These are phyloP conservation scores for Propsilocerus akamusi DNA, from an alignment of 1,140 invertebrate genomes.

Conservation along the genomic window DNA sequence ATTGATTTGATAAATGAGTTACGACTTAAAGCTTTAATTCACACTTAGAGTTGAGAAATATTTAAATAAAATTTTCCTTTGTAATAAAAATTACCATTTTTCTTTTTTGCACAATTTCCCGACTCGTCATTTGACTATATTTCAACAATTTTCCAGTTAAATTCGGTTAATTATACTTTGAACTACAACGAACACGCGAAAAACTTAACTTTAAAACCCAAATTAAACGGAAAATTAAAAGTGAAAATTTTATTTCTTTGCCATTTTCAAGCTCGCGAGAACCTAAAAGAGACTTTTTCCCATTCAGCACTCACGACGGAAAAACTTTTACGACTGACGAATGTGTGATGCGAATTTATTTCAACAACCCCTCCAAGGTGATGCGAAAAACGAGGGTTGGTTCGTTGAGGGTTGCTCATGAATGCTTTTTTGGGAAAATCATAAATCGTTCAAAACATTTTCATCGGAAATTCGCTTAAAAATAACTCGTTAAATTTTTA, in stretches of 20 bases:
- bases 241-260: neutral
- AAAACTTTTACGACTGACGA: slow-evolving; percentile 1
- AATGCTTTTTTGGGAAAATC: neutral
- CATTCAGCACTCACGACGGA: neutral
- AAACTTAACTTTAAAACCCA: slow-evolving; percentile 2
- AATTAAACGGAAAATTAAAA: slow-evolving; percentile 2
- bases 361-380: neutral
- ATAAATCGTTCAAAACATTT: too few species aligned
- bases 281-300: neutral
- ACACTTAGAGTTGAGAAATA: too few species aligned
- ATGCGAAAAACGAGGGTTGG: neutral
- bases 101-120: neutral
- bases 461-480: too few species aligned
- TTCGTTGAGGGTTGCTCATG: neutral
- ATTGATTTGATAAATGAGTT: too few species aligned
- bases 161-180: slow-evolving; percentile 1
- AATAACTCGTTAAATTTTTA: too few species aligned
- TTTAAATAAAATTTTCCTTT: too few species aligned
- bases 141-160: neutral
- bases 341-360: neutral
- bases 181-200: neutral
- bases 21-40: too few species aligned
- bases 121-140: neutral
- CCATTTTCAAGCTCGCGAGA: neutral
- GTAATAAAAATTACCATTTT: too few species aligned